Base-by-base conservation (phyloP, 2,113 vertebrate species). In the Petromus typicus region DNA sequence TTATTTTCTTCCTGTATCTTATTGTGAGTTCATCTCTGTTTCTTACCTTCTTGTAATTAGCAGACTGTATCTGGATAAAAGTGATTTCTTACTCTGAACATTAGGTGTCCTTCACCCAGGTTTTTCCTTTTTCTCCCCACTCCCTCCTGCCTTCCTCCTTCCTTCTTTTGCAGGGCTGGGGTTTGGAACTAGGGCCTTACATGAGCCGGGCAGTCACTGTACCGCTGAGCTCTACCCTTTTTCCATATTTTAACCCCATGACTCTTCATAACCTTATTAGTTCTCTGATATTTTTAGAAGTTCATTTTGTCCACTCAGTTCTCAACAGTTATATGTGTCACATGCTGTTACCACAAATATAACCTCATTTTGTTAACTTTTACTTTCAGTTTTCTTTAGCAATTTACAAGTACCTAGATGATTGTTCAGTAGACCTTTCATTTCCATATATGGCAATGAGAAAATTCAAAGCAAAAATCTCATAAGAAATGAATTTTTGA, bases 21-120 rank as follows among this genome's bases (percentile, higher is more conserved):
- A 16, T 78, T 94, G 54, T 25, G 54, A 43, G 12, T 82, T 85
- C 13, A 76, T 92, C 10, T 86, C 54, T 91, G 32, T 71, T 71
- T 95, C 45, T 92, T 92, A 91, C 57, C 54, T 75, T n/a, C 20
- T 86, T 18, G 67, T 92, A 75, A 82, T 86, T 76, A 81, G 34
- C n/a, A 94, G 59, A 20, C 51, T 83, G 16, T 71, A 79, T 83
- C 67, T 86, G 18, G 79, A 43, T 43, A 66, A 91, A 90, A 61
- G 56, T 89, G n/a, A 11, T 43, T 14, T 91, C 64, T 91, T 73
- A n/a, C 23, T 84, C 56, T 80, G 59, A 92, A 86, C 34, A 82
- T 34, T 37, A 32, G 40, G 11, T 63, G 84, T 86, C 18, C 57
- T 82, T 76, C 25, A 32, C 32, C 67, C 9, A 13, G 40, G 25